Base-by-base conservation (phyloP, 2,888 invertebrate species). In the Meta bourneti region DNA sequence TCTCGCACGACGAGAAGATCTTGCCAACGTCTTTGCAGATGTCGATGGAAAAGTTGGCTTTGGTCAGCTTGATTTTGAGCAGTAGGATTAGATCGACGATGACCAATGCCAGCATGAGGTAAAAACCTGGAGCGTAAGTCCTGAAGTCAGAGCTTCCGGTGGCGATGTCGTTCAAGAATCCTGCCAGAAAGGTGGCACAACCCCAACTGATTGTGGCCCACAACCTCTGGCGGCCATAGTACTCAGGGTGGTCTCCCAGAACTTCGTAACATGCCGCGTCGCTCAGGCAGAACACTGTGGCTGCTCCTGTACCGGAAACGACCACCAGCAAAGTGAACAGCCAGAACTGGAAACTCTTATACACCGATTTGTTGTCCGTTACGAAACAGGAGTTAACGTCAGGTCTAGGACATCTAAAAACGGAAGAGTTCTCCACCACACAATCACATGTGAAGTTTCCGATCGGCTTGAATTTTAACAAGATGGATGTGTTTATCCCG, bases 121-220 rank as follows among this genome's bases (percentile, higher is more conserved):
- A 91, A 70, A 93, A 93, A 20, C 93, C 92, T 0, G 93, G 90
- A 6, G 88, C 82, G 86, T 90, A 93, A 34, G 74, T 80, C 0
- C 13, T 70, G 7, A 48, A 7, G 7, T 51, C 54, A 0, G 86
- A 82, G 16, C 8, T n/a, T 19, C 34, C 78, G n/a, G 89, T 87
- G 0, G 81, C 72, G 9, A 92, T 11, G 94, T 98, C 98, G n/a
- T 98, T 97, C 0, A 98, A 95, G 19, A 96, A 95, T 0, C 98
- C 98, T 0, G 97, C 96, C 20, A 97, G 94, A 51, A 97, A 95
- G 0, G 97, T 97, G 94, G 97, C 96, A 82, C 97, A 95, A n/a
- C 98, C 98, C 96, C 97, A 98, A 0, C 98, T 98, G 2, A 98
- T 95, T 0, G 98, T 97, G 0, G 98, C 98, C 96, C 97, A 98